Percentiles rank a stretch among this genome's conserved stretches.
Evolutionary conservation across 2,888 invertebrate genomes (phyloP).

Genomic region (Alsophila aescularia): DNA sequence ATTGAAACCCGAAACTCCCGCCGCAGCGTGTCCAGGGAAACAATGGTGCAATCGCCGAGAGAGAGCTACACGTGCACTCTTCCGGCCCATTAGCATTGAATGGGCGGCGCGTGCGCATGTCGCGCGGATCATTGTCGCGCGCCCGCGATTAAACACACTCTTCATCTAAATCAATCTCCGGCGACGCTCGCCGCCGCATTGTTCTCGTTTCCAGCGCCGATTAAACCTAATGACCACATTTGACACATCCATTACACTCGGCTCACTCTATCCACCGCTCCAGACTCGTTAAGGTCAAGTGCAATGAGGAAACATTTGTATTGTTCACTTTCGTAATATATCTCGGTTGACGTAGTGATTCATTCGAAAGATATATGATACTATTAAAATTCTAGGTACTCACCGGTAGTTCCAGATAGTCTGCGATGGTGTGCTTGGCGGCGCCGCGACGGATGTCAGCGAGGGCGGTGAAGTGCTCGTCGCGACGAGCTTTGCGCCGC

Average conservation of each 20-base stretch:
- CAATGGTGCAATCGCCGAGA: conserved; percentile 68
- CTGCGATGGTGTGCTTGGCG: conserved; percentile 86
- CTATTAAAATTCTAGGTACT: conserved; percentile 62
- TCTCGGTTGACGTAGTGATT: conserved; percentile 39
- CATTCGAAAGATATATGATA: conserved; percentile 36
- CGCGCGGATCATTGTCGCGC: conserved; percentile 70
- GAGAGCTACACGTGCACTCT: conserved; percentile 74
- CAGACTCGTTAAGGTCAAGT: conserved; percentile 62
- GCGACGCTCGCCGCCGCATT: conserved; percentile 59
- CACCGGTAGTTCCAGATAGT: conserved; percentile 88
- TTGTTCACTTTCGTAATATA: conserved; percentile 49
- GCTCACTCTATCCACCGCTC: conserved; percentile 39
- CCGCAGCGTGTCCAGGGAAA: conserved; percentile 56
- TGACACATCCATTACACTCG: conserved; percentile 65
- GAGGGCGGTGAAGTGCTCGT: conserved; percentile 88
- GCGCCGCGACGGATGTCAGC: conserved; percentile 87
- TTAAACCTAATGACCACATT: conserved; percentile 75
- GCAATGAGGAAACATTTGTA: conserved; percentile 58
- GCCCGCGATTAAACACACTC: conserved; percentile 61
- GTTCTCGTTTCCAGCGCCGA: conserved; percentile 68
- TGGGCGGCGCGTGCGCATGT: conserved; percentile 70
- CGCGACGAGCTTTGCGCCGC: conserved; percentile 85
- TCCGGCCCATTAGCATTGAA: conserved; percentile 83
- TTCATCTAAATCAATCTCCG: conserved; percentile 73
- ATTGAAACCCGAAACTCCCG: conserved; percentile 56